A percentile compares a stretch with the other conserved stretches of the same genome.
These are phyloP conservation scores for Drosophila falleni DNA, from an alignment of 2,888 invertebrate genomes.

Conservation along the genomic window DNA sequence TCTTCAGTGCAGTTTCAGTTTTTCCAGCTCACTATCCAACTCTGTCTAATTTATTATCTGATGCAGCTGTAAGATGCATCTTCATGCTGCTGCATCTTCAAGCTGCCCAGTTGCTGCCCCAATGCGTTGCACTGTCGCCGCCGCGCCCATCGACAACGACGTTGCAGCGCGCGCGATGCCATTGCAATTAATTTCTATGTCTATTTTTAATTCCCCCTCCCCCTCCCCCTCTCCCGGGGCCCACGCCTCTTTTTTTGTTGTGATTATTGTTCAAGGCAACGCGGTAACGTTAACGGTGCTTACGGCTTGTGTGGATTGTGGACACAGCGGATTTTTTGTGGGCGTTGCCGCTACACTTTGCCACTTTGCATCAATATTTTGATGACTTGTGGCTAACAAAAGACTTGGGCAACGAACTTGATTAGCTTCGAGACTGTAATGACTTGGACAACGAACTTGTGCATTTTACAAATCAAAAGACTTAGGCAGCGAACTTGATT, in stretches of 20 bases:
- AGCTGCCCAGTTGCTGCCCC: slow-evolving; percentile 49
- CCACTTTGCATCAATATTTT: slow-evolving; percentile 52
- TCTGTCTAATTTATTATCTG: slow-evolving; percentile 67
- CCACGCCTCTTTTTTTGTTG: not conserved
- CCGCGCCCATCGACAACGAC: slow-evolving; percentile 48
- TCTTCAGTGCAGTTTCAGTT: not conserved
- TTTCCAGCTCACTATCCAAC: not conserved
- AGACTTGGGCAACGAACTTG: slow-evolving; percentile 47
- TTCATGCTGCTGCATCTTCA: slow-evolving; percentile 40
- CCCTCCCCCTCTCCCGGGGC: not conserved
- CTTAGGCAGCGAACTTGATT: slow-evolving; percentile 20
- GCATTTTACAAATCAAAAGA: slow-evolving; percentile 6
- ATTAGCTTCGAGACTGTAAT: not conserved
- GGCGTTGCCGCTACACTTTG: slow-evolving; percentile 39
- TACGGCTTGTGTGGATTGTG: slow-evolving; percentile 9
- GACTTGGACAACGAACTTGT: slow-evolving; percentile 43
- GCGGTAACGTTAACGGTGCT: slow-evolving; percentile 45
- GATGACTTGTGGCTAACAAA: slow-evolving; percentile 30
- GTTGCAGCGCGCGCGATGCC: slow-evolving; percentile 39
- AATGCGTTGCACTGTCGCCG: slow-evolving; percentile 52
- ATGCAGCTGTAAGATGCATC: slow-evolving; percentile 60
- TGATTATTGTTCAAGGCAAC: slow-evolving; percentile 52
- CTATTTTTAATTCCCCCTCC: slow-evolving; percentile 65
- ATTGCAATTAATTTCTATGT: slow-evolving; percentile 73
- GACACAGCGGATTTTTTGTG: slow-evolving; percentile 1